Conservation (phyloP, 2,888 invertebrate species). For the Athetis lepigone region DNA sequence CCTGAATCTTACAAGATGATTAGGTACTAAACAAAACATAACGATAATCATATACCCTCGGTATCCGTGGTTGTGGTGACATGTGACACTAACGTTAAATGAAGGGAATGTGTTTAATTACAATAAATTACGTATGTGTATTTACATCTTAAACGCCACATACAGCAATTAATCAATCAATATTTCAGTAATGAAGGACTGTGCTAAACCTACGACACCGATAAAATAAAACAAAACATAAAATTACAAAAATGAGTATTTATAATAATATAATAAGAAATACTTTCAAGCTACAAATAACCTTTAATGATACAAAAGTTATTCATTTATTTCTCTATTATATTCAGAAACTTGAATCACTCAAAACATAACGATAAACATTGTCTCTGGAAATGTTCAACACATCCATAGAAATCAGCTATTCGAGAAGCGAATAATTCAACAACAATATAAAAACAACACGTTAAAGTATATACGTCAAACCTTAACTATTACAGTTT, state of each 20-base stretch:
- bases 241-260: constrained; percentile 58
- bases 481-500: constrained; percentile 27
- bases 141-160: constrained; percentile 45
- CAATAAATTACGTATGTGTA: constrained; percentile 60
- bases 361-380: constrained; percentile 28
- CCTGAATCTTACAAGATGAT: constrained; percentile 37
- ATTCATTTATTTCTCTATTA: not conserved
- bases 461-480: constrained; percentile 27
- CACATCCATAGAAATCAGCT: constrained; percentile 28
- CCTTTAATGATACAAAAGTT: constrained; percentile 14
- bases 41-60: constrained; percentile 52
- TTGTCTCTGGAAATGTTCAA: constrained; percentile 24
- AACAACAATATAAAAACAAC: constrained; percentile 43
- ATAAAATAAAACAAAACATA: constrained; percentile 36
- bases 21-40: constrained; percentile 54
- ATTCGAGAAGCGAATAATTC: constrained; percentile 36
- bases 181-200: constrained; percentile 19
- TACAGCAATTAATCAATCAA: constrained; percentile 26
- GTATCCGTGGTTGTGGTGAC: constrained; percentile 36
- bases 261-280: constrained; percentile 40
- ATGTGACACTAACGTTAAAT: constrained; percentile 36
- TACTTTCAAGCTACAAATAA: constrained; percentile 19
- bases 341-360: constrained; percentile 11
- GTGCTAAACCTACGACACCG: constrained; percentile 30
- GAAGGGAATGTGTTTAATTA: constrained; percentile 62